A percentile compares a stretch with the other conserved stretches of the same genome.
phyloP scores from a whole-genome alignment of 2,113 vertebrate genomes.

The Eubucco bourcierii region DNA sequence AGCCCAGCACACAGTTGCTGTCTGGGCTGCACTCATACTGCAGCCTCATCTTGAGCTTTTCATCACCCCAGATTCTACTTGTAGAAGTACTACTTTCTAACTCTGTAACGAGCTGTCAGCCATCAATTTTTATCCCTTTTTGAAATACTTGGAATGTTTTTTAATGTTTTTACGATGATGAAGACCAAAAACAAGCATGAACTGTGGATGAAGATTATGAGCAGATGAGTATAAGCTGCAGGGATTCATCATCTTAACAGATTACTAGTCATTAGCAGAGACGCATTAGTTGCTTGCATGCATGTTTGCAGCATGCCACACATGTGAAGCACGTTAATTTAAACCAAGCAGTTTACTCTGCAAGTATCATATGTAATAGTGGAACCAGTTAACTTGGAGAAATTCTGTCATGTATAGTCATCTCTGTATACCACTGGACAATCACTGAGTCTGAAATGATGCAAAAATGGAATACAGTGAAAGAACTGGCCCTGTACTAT shows the following conservation, averaged over 20 bases:
- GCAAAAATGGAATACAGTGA: not conserved
- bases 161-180: not conserved
- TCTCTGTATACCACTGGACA: rapidly evolving
- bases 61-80: too few species aligned
- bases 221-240: not conserved
- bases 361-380: not conserved
- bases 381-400: not conserved
- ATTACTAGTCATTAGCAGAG: slow-evolving; percentile 39
- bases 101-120: not conserved
- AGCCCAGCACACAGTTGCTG: too few species aligned
- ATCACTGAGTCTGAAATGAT: not conserved
- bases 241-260: slow-evolving; percentile 33
- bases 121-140: not conserved
- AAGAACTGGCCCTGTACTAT: not conserved
- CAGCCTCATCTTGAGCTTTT: too few species aligned
- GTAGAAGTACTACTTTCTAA: not conserved
- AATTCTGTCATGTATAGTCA: not conserved
- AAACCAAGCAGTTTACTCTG: not conserved
- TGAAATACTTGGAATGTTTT: not conserved
- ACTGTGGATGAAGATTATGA: slow-evolving; percentile 7
- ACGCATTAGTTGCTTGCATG: not conserved
- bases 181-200: not conserved
- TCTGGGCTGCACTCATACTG: too few species aligned
- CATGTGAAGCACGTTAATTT: not conserved
- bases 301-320: not conserved